Conservation (phyloP, 2,888 invertebrate genomes). For the Bembecia ichneumoniformis region DNA sequence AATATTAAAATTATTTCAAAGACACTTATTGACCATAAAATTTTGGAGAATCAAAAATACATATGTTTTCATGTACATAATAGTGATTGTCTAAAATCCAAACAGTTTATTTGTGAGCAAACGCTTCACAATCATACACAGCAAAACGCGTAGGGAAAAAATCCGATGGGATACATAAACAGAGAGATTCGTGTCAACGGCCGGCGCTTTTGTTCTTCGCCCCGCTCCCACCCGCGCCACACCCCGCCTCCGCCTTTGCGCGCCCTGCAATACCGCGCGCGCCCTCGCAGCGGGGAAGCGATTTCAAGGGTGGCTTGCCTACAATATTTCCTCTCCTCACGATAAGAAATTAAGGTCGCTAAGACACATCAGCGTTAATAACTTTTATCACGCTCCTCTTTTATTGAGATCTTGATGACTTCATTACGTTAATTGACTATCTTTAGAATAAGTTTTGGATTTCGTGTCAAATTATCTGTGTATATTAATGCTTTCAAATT, state of each 20-base stretch:
- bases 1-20: no score
- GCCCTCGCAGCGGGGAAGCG: slow-evolving; percentile 43
- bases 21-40: no score
- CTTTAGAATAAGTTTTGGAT: slow-evolving; percentile 6
- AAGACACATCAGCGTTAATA: slow-evolving; percentile 50
- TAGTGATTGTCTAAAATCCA: slow-evolving; percentile 25
- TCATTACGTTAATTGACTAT: slow-evolving; percentile 32
- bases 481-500: no score
- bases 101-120: slow-evolving; percentile 43
- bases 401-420: slow-evolving; percentile 35
- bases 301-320: slow-evolving; percentile 55
- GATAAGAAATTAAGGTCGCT: slow-evolving; percentile 54
- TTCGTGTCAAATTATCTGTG: no score
- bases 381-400: slow-evolving; percentile 42
- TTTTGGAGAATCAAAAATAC: no score
- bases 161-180: slow-evolving; percentile 60
- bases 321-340: slow-evolving; percentile 39
- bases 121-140: neutral
- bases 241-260: slow-evolving; percentile 13
- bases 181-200: slow-evolving; percentile 67
- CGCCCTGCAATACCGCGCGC: slow-evolving; percentile 21
- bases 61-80: neutral
- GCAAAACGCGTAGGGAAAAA: slow-evolving; percentile 42
- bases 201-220: slow-evolving; percentile 43
- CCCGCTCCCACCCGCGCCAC: slow-evolving; percentile 7